phyloP scores from a whole-genome alignment of 2,888 invertebrate species.

The Amorpha juglandis region DNA sequence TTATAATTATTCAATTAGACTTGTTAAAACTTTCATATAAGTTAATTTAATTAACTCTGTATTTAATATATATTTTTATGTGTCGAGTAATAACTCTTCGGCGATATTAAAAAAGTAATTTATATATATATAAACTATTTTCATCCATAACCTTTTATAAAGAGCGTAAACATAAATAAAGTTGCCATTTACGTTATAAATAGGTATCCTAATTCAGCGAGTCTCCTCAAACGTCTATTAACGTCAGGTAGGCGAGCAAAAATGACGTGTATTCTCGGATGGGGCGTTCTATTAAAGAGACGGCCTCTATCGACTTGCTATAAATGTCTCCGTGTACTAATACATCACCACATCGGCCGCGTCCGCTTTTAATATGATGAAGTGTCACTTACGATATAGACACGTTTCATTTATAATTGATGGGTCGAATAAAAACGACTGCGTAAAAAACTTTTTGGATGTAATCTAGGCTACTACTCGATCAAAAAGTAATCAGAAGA shows the following conservation, averaged over 20 bases:
- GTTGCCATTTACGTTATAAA: slow-evolving; percentile 17
- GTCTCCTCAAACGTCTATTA: slow-evolving; percentile 9
- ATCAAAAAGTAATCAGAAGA: no score
- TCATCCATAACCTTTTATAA: slow-evolving; percentile 3
- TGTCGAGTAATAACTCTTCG: no score
- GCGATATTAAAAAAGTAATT: no score
- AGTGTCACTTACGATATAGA: not conserved
- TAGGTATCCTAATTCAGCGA: slow-evolving; percentile 4
- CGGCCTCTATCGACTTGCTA: slow-evolving; percentile 50
- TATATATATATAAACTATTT: no score
- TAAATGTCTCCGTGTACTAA: slow-evolving; percentile 43
- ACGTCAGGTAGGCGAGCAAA: slow-evolving; percentile 4
- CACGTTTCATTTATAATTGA: slow-evolving; percentile 4
- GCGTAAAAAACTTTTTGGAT: not conserved
- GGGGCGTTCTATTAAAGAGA: slow-evolving; percentile 50
- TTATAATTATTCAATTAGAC: no score
- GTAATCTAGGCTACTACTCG: no score
- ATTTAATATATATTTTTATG: no score
- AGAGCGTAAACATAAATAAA: not conserved
- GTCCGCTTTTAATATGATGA: not conserved
- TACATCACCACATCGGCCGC: slow-evolving; percentile 29
- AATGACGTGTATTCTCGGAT: slow-evolving; percentile 40
- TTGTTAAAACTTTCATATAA: no score
- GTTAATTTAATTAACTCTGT: no score
- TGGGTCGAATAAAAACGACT: not conserved